Base-by-base conservation (phyloP, 2,888 invertebrate species). In the Aspidiotus rigidus region DNA sequence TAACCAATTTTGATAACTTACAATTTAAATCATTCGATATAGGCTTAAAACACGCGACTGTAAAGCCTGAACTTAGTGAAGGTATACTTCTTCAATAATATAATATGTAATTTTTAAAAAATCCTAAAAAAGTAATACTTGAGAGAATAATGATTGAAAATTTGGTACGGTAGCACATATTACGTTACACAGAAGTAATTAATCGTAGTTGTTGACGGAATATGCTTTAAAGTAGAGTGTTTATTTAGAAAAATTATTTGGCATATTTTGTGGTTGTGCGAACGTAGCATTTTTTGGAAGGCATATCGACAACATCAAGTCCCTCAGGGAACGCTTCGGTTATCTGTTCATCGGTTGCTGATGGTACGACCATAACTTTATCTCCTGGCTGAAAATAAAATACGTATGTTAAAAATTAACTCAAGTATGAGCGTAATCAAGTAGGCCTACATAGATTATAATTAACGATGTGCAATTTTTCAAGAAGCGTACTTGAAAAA, bases 301-400 rank as follows among this genome's bases (percentile, higher is more conserved):
- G 90, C 84, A 91, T 84, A 1, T 80, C 76, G 1, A 86, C 84
- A 73, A 81, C 83, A 69, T 86, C 85, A 16, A 85, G 82, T 57
- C 86, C 86, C 71, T 83, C 83, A 0, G 89, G 87, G 78, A 90
- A 90, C 0, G 88, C 76, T 73, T 81, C 81, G 7, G 76, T 77
- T 0, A 85, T 81, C 61, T 90, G 87, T 62, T 84, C 85, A 28
- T 85, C 83, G 49, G 82, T 82, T 2, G 91, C 84, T 7, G 79
- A 78, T 9, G 91, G 92, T 49, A 89, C 76, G 72, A 92, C 87
- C 90, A 91, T 91, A 49, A 89, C 89, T 76, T 87, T 85, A 10
- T 84, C 84, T 64, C 90, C 90, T 62, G 83, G 84, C 87, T 87
- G 75, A 11, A 79, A 79, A 75, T 71, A 73, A 74, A 71, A 70